A percentile compares a stretch with the other conserved stretches of the same genome.
Conservation (phyloP, 2,797 vertebrate genomes). For the Heliangelus exortis region DNA sequence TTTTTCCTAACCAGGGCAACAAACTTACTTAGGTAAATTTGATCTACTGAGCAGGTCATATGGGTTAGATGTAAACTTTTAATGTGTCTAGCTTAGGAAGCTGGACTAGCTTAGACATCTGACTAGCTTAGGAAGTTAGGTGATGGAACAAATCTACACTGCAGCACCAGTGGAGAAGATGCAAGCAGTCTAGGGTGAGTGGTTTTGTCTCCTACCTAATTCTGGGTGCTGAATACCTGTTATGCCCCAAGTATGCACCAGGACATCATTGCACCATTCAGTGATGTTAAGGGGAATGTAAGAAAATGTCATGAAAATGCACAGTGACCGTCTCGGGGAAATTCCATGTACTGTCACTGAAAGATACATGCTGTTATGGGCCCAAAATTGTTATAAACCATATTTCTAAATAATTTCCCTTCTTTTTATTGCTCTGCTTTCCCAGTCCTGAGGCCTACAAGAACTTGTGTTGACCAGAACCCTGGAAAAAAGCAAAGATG, state of each 20-base stretch:
- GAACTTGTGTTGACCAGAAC: neutral
- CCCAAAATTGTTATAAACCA: neutral
- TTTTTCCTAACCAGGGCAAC: neutral
- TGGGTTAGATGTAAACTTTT: neutral
- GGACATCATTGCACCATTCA: fast-evolving
- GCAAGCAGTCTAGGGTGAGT: neutral
- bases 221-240: neutral
- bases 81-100: neutral
- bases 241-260: neutral
- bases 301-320: neutral
- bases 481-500: neutral
- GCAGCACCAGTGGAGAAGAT: neutral
- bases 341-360: neutral
- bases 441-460: neutral
- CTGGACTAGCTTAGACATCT: too few relatives aligned
- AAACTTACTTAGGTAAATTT: neutral
- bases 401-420: neutral
- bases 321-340: neutral
- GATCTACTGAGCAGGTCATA: neutral
- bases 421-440: neutral
- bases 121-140: neutral
- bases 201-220: neutral
- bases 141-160: neutral
- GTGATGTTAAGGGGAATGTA: neutral
- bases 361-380: neutral